Conservation (phyloP, 1,140 invertebrate species). For the Brachionus manjavacas region DNA sequence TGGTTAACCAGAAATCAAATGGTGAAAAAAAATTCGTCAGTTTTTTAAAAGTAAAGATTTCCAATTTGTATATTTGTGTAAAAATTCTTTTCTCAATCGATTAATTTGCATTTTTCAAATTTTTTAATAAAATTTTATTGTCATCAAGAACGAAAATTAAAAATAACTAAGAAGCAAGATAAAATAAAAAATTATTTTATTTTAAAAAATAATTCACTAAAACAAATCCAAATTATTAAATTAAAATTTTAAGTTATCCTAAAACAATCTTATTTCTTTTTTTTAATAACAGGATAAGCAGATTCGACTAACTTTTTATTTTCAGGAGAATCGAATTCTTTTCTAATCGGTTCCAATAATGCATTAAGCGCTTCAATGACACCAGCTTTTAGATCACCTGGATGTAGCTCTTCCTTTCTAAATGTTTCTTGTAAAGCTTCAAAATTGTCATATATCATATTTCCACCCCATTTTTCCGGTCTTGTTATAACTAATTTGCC, state of each 20-base stretch:
- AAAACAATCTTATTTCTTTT: constrained; percentile 9
- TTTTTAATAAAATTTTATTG: too few species aligned
- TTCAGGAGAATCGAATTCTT: constrained; percentile 73
- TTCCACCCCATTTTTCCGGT: constrained; percentile 65
- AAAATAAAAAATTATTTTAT: background rate
- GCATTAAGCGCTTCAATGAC: constrained; percentile 79
- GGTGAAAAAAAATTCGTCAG: too few species aligned
- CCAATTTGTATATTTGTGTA: too few species aligned
- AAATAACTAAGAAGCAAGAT: background rate
- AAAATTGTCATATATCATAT: constrained; percentile 69
- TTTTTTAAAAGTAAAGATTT: too few species aligned
- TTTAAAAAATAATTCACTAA: background rate
- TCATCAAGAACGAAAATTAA: too few species aligned
- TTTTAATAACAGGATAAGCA: constrained; percentile 69
- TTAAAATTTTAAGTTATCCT: background rate
- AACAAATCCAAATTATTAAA: background rate
- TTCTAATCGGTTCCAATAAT: constrained; percentile 79
- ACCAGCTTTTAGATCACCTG: constrained; percentile 81
- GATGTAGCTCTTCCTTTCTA: constrained; percentile 68
- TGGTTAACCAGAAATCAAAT: too few species aligned
- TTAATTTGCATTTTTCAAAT: too few species aligned
- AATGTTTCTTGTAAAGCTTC: constrained; percentile 68
- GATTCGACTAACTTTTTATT: constrained; percentile 66
- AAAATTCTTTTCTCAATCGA: too few species aligned
- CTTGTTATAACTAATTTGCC: constrained; percentile 57